Evolutionary conservation across 2,113 vertebrate genomes (phyloP).

Genomic region (Limnothrissa miodon): DNA sequence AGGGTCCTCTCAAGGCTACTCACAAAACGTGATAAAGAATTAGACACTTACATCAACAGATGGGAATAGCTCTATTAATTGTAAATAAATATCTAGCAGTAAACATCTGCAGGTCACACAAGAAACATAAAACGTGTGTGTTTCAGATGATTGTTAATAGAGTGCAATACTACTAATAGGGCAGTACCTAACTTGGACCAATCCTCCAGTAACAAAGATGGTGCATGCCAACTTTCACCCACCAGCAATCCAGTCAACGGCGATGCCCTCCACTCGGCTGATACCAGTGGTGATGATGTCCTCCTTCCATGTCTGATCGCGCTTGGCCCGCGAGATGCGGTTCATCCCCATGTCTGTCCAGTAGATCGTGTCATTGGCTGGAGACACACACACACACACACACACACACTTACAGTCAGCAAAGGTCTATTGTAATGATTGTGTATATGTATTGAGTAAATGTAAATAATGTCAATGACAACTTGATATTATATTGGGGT

Average conservation of each 20-base stretch:
- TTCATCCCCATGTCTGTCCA: conserved; percentile 99
- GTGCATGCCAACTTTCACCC: conserved; percentile 38
- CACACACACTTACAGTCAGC: not conserved
- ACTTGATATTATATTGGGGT: not conserved
- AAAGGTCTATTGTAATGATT: not conserved
- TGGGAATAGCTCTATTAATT: too few relatives aligned
- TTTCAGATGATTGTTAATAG: too few relatives aligned
- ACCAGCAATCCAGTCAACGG: conserved; percentile 98
- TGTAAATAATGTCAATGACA: not conserved
- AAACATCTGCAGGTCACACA: too few relatives aligned
- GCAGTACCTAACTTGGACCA: too few relatives aligned
- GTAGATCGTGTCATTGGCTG: conserved; percentile 96
- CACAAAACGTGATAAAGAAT: not conserved
- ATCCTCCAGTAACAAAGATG: not conserved
- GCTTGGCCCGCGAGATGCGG: conserved; percentile 89
- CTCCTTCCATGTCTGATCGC: conserved; percentile 98
- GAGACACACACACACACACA: conserved; percentile 31
- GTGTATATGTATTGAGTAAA: too few relatives aligned
- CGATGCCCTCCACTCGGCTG: conserved; percentile 94
- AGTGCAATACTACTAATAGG: too few relatives aligned
- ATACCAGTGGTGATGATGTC: conserved; percentile 92
- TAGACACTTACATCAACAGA: too few relatives aligned
- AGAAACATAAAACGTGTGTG: too few relatives aligned
- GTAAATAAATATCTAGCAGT: too few relatives aligned
- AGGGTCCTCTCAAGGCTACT: too few relatives aligned